Percentiles rank a stretch among this genome's conserved stretches.
phyloP scores from a whole-genome alignment of 2,888 invertebrate species.

The Pristionchus maxplancki region DNA sequence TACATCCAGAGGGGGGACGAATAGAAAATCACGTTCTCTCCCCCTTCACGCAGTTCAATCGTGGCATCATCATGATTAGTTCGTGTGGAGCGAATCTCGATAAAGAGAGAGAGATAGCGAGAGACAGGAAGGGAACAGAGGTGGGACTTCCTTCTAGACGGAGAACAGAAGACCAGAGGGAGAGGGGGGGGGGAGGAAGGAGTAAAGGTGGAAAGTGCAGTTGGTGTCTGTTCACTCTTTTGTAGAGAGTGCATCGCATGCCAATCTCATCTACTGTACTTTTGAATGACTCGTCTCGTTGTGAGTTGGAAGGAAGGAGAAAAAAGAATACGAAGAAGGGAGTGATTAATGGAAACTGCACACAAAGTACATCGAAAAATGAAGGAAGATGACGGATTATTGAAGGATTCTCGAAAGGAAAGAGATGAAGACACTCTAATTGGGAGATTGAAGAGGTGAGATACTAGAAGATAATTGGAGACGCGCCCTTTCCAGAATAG shows the following conservation, averaged over 20 bases:
- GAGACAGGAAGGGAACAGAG: neutral
- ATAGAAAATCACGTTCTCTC: neutral
- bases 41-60: neutral
- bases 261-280: slow-evolving; percentile 31
- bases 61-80: neutral
- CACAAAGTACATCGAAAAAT: neutral
- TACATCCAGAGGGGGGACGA: neutral
- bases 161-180: neutral
- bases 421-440: neutral
- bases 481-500: neutral
- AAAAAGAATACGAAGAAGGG: neutral
- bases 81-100: neutral
- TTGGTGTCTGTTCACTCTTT: neutral
- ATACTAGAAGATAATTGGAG: slow-evolving; percentile 3
- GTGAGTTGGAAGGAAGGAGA: neutral
- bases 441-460: neutral
- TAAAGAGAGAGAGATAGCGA: neutral
- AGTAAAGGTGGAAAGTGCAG: slow-evolving; percentile 4
- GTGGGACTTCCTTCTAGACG: neutral
- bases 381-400: neutral
- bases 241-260: slow-evolving; percentile 22
- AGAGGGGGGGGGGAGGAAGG: neutral
- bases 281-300: neutral
- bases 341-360: neutral
- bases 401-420: neutral